Evolutionary conservation across 1,140 invertebrate genomes (phyloP).

Genomic region (Drosophila kohkoa): DNA sequence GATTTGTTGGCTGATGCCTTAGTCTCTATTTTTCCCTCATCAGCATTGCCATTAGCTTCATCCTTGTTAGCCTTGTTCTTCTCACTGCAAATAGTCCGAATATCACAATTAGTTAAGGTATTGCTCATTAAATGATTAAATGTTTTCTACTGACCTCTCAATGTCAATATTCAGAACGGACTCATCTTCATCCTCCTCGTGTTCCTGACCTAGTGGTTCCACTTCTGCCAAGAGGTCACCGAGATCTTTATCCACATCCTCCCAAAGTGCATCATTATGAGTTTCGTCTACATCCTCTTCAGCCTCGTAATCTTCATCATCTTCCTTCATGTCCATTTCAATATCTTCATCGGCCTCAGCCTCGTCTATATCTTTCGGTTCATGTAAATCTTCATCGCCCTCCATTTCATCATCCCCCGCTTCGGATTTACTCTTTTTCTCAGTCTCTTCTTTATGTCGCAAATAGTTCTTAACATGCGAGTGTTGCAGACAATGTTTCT

Average conservation of each 20-base stretch:
- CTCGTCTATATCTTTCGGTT: slow-evolving; percentile 51
- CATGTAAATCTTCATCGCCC: slow-evolving; percentile 35
- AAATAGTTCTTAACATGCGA: slow-evolving; percentile 91
- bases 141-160: slow-evolving; percentile 60
- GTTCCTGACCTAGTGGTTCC: slow-evolving; percentile 87
- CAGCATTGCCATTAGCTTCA: slow-evolving; percentile 55
- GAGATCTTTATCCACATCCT: slow-evolving; percentile 91
- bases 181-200: slow-evolving; percentile 90
- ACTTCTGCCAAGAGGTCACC: slow-evolving; percentile 89
- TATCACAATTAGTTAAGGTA: background rate
- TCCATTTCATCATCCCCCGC: slow-evolving; percentile 60
- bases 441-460: slow-evolving; percentile 90
- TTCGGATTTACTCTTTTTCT: slow-evolving; percentile 85
- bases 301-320: slow-evolving; percentile 63
- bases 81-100: slow-evolving; percentile 54
- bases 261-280: slow-evolving; percentile 88
- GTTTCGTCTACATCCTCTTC: slow-evolving; percentile 84
- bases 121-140: background rate
- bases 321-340: slow-evolving; percentile 87
- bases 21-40: slow-evolving; percentile 51
- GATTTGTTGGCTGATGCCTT: slow-evolving; percentile 34
- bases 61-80: slow-evolving; percentile 76
- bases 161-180: slow-evolving; percentile 86
- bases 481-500: slow-evolving; percentile 89
- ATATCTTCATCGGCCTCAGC: slow-evolving; percentile 56